phyloP scores from a whole-genome alignment of 2,113 vertebrate genomes.

The Tauraco erythrolophus region DNA sequence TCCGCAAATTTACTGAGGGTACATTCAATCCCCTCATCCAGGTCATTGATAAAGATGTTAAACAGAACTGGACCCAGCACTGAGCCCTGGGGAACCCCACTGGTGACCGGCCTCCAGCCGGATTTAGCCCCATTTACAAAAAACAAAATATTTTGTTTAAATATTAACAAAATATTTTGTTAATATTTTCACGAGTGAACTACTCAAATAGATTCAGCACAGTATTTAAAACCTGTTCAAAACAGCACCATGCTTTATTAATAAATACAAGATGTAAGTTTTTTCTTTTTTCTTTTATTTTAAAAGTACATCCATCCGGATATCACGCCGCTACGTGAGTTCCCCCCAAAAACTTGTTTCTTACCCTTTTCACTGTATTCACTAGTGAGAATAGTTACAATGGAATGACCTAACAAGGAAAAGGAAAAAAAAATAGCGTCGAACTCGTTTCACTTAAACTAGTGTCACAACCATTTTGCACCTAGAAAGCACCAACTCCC shows the following conservation, averaged over 20 bases:
- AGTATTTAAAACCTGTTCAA: not conserved
- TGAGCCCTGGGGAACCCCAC: too few relatives aligned
- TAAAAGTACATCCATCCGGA: not conserved
- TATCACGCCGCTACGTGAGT: rapidly evolving
- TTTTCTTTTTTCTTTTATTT: not conserved
- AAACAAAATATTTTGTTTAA: too few relatives aligned
- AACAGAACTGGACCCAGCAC: too few relatives aligned
- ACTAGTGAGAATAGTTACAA: not conserved
- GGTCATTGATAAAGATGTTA: too few relatives aligned
- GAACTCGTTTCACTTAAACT: not conserved
- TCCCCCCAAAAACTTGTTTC: not conserved
- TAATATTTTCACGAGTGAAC: not conserved
- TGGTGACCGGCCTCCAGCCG: too few relatives aligned
- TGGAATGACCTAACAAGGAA: not conserved
- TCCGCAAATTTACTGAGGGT: too few relatives aligned
- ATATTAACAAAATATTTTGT: too few relatives aligned
- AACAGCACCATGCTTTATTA: not conserved
- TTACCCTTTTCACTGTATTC: not conserved
- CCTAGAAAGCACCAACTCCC: not conserved
- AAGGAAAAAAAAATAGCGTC: rapidly evolving
- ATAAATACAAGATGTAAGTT: not conserved
- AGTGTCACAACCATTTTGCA: rapidly evolving
- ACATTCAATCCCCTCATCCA: too few relatives aligned
- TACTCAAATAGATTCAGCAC: not conserved
- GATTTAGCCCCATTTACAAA: too few relatives aligned